Evolutionary conservation across 2,113 vertebrate species (phyloP).

Genomic region (Actenoides hombroni): DNA sequence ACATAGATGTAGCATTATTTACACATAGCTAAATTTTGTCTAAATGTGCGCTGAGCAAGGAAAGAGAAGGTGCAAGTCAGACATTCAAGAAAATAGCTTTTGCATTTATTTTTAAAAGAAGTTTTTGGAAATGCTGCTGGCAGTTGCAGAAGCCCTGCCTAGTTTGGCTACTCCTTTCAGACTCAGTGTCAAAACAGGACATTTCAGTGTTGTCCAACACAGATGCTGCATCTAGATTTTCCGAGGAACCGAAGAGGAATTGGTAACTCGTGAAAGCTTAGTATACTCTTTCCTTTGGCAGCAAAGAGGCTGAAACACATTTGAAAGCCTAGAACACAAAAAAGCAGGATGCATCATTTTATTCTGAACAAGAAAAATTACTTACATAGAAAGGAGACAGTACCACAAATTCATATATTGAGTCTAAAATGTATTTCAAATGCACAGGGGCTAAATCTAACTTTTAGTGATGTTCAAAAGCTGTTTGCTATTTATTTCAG

Average conservation of each 20-base stretch:
- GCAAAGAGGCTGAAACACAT: background rate
- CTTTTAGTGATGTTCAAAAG: background rate
- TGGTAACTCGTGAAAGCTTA: background rate
- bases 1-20: background rate
- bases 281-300: background rate
- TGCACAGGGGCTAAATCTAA: background rate
- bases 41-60: background rate
- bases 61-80: background rate
- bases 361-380: background rate
- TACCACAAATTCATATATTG: background rate
- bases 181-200: background rate
- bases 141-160: background rate
- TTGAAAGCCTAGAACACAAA: background rate
- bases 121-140: background rate
- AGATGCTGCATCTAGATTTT: background rate
- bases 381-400: background rate
- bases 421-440: background rate
- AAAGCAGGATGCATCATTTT: background rate
- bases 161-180: background rate
- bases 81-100: background rate
- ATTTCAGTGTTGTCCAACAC: background rate
- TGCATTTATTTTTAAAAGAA: background rate
- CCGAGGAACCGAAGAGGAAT: background rate
- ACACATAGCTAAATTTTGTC: background rate
- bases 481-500: background rate